Evolutionary conservation across 2,113 vertebrate species (phyloP).

Genomic region (Crotalus viridis): DNA sequence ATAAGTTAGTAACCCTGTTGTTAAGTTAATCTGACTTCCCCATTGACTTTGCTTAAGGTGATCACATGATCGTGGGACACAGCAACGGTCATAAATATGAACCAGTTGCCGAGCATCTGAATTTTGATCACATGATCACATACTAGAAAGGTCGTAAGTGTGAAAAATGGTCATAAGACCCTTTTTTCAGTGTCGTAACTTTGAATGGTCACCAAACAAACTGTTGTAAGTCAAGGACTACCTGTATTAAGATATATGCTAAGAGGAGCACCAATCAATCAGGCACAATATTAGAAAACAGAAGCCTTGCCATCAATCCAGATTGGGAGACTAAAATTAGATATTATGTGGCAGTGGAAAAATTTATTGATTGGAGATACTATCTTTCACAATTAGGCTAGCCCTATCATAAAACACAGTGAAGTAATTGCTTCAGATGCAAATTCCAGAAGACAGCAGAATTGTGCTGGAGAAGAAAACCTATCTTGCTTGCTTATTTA

Average conservation of each 20-base stretch:
- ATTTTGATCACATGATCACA: background rate
- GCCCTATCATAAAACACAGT: background rate
- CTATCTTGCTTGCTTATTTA: background rate
- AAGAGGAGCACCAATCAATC: background rate
- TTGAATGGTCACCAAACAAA: background rate
- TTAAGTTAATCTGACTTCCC: background rate
- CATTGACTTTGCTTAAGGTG: background rate
- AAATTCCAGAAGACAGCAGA: background rate
- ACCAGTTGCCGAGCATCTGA: background rate
- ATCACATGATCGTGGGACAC: background rate
- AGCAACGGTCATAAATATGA: background rate
- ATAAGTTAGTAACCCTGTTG: background rate
- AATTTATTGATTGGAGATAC: background rate
- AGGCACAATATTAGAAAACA: background rate
- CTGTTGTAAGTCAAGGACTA: background rate
- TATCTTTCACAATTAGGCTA: background rate
- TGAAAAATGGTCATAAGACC: too few species aligned
- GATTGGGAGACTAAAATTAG: background rate
- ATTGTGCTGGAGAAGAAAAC: background rate
- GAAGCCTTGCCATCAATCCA: background rate
- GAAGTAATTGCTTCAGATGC: background rate
- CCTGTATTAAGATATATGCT: background rate
- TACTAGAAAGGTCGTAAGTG: background rate
- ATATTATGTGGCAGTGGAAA: background rate
- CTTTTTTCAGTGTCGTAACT: background rate